Evolutionary conservation across 1,140 invertebrate genomes (phyloP).

Genomic region (Drosophila repleta): DNA sequence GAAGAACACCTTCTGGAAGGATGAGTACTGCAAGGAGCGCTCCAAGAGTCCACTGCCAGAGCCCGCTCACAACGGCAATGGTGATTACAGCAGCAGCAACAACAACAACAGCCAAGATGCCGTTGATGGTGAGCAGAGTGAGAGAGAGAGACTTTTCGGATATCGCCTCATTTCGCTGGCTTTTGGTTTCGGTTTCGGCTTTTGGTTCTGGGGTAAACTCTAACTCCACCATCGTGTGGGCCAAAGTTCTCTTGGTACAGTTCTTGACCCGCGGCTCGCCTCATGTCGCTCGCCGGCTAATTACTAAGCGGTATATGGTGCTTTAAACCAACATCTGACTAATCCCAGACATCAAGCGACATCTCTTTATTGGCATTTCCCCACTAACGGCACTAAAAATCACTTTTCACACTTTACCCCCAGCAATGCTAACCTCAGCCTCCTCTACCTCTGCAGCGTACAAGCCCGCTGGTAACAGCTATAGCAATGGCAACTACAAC

Average conservation of each 20-base stretch:
- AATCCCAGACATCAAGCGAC: constrained; percentile 43
- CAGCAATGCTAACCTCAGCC: not conserved
- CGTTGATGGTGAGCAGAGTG: constrained; percentile 76
- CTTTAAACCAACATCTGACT: constrained; percentile 68
- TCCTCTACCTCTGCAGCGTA: constrained; percentile 39
- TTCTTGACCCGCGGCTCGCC: constrained; percentile 46
- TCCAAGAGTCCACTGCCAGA: constrained; percentile 76
- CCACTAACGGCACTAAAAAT: constrained; percentile 69
- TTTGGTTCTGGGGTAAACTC: constrained; percentile 17
- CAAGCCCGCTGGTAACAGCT: constrained; percentile 56
- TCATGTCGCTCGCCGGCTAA: constrained; percentile 62
- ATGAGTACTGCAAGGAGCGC: constrained; percentile 81
- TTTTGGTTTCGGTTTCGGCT: constrained; percentile 37
- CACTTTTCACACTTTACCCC: not conserved
- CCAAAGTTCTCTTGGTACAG: constrained; percentile 38
- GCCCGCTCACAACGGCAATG: constrained; percentile 16
- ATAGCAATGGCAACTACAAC: constrained; percentile 36
- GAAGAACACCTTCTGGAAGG: constrained; percentile 83
- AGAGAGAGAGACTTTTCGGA: constrained; percentile 20
- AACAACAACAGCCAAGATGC: constrained; percentile 52
- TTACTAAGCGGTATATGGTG: constrained; percentile 77
- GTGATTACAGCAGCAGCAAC: constrained; percentile 15
- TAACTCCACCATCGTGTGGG: constrained; percentile 24
- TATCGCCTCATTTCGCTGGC: constrained; percentile 33
- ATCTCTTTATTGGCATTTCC: constrained; percentile 39